Evolutionary conservation across 2,888 invertebrate species (phyloP).

Genomic region (Monopis laevigella): DNA sequence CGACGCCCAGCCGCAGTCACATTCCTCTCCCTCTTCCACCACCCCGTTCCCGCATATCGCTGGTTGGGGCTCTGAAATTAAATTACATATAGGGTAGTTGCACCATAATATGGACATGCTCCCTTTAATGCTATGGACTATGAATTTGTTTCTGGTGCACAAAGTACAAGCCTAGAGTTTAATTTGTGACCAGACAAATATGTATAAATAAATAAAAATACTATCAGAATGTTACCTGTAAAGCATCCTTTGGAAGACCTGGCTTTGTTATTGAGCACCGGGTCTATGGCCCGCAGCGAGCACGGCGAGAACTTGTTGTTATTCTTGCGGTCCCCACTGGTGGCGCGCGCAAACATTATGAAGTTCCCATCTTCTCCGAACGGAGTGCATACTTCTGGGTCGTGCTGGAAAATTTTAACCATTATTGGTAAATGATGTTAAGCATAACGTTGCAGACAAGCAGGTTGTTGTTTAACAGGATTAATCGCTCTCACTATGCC

Average conservation of each 20-base stretch:
- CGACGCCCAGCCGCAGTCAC: constrained; percentile 98
- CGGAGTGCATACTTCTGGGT: constrained; percentile 93
- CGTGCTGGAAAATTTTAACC: constrained; percentile 86
- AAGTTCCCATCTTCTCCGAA: constrained; percentile 97
- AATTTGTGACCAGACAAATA: too few species aligned
- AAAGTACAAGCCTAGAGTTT: too few species aligned
- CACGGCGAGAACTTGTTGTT: constrained; percentile 98
- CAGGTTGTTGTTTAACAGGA: too few species aligned
- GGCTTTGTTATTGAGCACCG: constrained; percentile 91
- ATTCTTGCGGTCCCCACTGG: constrained; percentile 97
- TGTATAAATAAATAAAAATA: neutral
- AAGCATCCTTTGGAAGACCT: constrained; percentile 92
- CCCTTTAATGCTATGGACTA: too few species aligned
- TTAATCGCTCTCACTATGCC: too few species aligned
- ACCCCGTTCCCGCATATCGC: constrained; percentile 99
- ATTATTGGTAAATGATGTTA: too few species aligned
- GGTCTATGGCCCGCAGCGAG: constrained; percentile 90
- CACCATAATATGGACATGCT: too few species aligned
- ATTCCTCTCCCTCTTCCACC: constrained; percentile 96
- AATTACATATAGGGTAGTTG: constrained; percentile 37
- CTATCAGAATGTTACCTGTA: constrained; percentile 67
- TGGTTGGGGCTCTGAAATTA: constrained; percentile 81
- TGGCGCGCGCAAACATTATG: constrained; percentile 99
- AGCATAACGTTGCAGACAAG: too few species aligned
- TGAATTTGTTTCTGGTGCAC: too few species aligned